phyloP scores from a whole-genome alignment of 2,888 invertebrate genomes.

The Epicampocera succincta region DNA sequence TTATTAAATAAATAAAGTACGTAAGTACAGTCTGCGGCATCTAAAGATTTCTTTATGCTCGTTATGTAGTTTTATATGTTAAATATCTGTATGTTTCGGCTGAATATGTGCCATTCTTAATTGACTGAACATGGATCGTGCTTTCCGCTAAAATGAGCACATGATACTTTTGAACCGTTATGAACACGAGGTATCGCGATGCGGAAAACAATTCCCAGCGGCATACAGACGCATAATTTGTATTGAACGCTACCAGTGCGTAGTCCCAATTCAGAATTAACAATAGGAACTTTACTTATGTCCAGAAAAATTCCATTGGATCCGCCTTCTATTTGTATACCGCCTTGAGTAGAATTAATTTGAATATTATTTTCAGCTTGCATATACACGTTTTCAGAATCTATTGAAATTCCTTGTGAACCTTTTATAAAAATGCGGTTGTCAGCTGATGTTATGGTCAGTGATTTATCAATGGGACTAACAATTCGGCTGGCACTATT shows the following conservation, averaged over 20 bases:
- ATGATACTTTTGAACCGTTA: conserved; percentile 79
- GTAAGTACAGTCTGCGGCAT: background rate
- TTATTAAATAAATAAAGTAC: background rate
- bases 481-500: conserved; percentile 88
- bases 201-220: conserved; percentile 91
- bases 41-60: background rate
- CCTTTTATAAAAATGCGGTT: conserved; percentile 87
- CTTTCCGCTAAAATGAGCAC: conserved; percentile 79
- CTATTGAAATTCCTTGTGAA: conserved; percentile 89
- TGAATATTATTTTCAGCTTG: conserved; percentile 90
- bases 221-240: conserved; percentile 95
- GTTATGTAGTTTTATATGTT: background rate
- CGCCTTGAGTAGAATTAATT: conserved; percentile 90
- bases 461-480: conserved; percentile 87
- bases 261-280: conserved; percentile 82
- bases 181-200: conserved; percentile 86
- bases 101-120: conserved; percentile 10
- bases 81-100: background rate
- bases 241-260: conserved; percentile 85
- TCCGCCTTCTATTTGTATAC: conserved; percentile 86
- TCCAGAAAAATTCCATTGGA: conserved; percentile 89
- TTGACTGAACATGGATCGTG: conserved; percentile 79
- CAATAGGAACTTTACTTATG: conserved; percentile 87
- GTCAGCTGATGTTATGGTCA: conserved; percentile 86
- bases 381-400: conserved; percentile 88